phyloP scores from a whole-genome alignment of 2,797 vertebrate genomes.

The Chaenodraco wilsoni region DNA sequence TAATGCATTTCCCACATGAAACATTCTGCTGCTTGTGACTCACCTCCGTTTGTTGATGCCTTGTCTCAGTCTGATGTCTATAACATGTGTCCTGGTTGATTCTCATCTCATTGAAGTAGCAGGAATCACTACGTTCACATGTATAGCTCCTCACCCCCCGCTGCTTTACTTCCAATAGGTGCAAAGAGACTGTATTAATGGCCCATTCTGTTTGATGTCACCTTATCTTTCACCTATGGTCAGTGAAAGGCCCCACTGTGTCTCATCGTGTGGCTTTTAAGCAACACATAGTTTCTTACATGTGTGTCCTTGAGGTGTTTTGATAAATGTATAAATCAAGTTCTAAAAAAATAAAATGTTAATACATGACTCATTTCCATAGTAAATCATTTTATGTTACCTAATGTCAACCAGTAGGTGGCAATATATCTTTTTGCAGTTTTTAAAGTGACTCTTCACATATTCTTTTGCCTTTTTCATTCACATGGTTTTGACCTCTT shows the following conservation, averaged over 20 bases:
- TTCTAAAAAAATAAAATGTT: background rate
- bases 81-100: background rate
- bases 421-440: background rate
- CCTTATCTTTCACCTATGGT: conserved; percentile 42
- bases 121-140: background rate
- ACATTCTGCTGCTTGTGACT: background rate
- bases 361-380: no score
- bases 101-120: background rate
- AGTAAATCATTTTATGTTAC: background rate
- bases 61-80: background rate
- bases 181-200: conserved; percentile 9
- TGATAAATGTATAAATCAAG: background rate
- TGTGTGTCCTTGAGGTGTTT: background rate
- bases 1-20: background rate
- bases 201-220: conserved; percentile 17
- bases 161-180: conserved; percentile 3
- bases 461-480: background rate
- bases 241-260: background rate
- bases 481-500: background rate
- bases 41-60: conserved; percentile 14
- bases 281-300: background rate
- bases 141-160: conserved; percentile 30
- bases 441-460: background rate
- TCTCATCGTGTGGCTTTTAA: conserved; percentile 17
- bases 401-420: conserved; percentile 7